phyloP scores from a whole-genome alignment of 2,888 invertebrate genomes.

The Tethea ocularis region DNA sequence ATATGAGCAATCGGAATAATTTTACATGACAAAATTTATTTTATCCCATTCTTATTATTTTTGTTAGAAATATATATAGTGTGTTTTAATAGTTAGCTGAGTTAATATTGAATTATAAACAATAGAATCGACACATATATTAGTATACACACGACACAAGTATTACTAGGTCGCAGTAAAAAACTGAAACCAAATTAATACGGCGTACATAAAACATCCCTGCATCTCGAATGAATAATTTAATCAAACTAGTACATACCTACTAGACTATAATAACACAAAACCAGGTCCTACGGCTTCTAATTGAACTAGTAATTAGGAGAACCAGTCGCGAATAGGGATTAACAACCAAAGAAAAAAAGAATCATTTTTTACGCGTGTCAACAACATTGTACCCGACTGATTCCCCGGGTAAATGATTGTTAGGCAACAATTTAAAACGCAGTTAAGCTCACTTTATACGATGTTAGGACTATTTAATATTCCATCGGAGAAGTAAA shows the following conservation, averaged over 20 bases:
- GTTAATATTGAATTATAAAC: too few species aligned
- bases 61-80: too few species aligned
- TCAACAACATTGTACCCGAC: not conserved
- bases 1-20: too few species aligned
- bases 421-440: constrained; percentile 33
- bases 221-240: not conserved
- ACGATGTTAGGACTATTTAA: constrained; percentile 54
- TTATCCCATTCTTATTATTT: too few species aligned
- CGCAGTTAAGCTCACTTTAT: constrained; percentile 34
- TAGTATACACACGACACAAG: too few species aligned
- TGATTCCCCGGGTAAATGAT: not conserved
- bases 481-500: constrained; percentile 62
- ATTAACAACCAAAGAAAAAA: not conserved
- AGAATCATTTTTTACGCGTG: not conserved
- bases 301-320: not conserved
- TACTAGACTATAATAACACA: not conserved
- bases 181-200: too few species aligned
- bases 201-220: too few species aligned
- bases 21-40: too few species aligned
- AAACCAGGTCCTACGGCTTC: not conserved
- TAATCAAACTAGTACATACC: not conserved
- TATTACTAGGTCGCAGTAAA: too few species aligned
- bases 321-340: not conserved
- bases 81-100: too few species aligned
- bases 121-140: too few species aligned